Conservation (phyloP, 1,140 invertebrate species). For the Drosophila fuyamai region DNA sequence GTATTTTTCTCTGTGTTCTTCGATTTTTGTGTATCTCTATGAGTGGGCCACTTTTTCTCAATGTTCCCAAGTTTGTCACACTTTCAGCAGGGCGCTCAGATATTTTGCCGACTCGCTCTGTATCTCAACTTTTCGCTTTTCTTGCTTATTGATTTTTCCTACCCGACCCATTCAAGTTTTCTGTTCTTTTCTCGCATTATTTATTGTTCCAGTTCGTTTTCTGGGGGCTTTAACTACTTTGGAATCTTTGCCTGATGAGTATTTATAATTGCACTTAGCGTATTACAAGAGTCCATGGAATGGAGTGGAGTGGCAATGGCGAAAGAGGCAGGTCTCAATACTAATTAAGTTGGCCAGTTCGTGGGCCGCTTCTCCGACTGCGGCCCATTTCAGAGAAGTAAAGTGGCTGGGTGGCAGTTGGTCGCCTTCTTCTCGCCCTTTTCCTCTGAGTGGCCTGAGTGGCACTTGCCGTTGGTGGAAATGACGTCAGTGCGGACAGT, state of each 20-base stretch:
- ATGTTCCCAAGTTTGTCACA: slow-evolving; percentile 56
- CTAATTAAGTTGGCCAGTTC: slow-evolving; percentile 76
- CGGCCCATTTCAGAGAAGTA: slow-evolving; percentile 46
- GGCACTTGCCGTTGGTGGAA: slow-evolving; percentile 67
- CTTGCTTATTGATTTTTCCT: slow-evolving; percentile 72
- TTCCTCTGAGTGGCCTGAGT: slow-evolving; percentile 33
- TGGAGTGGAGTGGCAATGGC: not conserved
- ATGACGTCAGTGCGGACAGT: slow-evolving; percentile 73
- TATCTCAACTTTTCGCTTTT: slow-evolving; percentile 47
- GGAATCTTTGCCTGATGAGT: slow-evolving; percentile 58
- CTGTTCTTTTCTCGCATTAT: slow-evolving; percentile 42
- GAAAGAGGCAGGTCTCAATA: slow-evolving; percentile 29
- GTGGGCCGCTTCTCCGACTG: slow-evolving; percentile 23
- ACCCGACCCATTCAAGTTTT: slow-evolving; percentile 18
- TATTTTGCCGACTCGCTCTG: slow-evolving; percentile 46
- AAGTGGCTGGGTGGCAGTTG: slow-evolving; percentile 56
- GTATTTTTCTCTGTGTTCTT: slow-evolving; percentile 23
- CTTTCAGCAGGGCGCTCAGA: slow-evolving; percentile 48
- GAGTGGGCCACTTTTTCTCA: slow-evolving; percentile 38
- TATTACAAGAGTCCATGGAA: slow-evolving; percentile 22
- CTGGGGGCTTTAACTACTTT: slow-evolving; percentile 41
- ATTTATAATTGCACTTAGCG: slow-evolving; percentile 78
- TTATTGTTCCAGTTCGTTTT: slow-evolving; percentile 43
- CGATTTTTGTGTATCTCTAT: slow-evolving; percentile 34
- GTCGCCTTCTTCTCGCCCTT: slow-evolving; percentile 17